Base-by-base conservation (phyloP, 1,140 invertebrate genomes). In the Sinonovacula constricta region DNA sequence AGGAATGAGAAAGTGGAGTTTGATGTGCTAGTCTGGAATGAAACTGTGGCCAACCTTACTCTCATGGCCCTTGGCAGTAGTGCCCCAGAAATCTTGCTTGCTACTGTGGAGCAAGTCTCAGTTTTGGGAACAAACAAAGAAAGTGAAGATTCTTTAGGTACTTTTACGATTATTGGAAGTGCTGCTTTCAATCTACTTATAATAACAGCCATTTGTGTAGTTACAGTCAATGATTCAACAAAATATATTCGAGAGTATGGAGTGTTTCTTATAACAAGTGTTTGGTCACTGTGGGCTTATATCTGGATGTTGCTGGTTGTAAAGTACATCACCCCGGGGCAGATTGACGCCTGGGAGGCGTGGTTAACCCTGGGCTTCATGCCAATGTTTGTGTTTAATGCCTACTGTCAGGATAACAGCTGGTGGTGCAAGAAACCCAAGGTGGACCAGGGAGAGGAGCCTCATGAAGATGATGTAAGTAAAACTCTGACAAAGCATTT, bases 301-400 rank as follows among this genome's bases (percentile, higher is more conserved):
- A 71, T 92, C 28, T 92, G 92, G 92, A 84, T 89, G 84, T 78
- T 87, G 56, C 5, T 89, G 2, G 81, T 87, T 30, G 81, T 87
- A 0, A 71, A 72, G 34, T 80, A 82, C 60, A 83, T 86, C 51
- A 68, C 83, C 12, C 85, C 85, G 2, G 80, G 80, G 0, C 60
- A 71, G n/a, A 79, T 87, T 3, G 79, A 84, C n/a, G 65, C 79
- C 0, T 94, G 93, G 93, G 94, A 94, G 84, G 93, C 93, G 3
- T 87, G 91, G 18, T 75, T 94, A 4, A 94, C 94, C 0, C 91
- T 94, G 31, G 77, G 92, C 0, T 91, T 93, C 45, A 93, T 94
- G 86, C 93, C 93, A 0, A 34, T 92, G 3, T 87, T 94, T 33
- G 88, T 88, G 2, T 31, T 87, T 15, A 72, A 84, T 18, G 85